Evolutionary conservation across 2,797 vertebrate species (phyloP), one percentile per base, ranked within the genome.

Genomic region (Argya squamiceps): DNA sequence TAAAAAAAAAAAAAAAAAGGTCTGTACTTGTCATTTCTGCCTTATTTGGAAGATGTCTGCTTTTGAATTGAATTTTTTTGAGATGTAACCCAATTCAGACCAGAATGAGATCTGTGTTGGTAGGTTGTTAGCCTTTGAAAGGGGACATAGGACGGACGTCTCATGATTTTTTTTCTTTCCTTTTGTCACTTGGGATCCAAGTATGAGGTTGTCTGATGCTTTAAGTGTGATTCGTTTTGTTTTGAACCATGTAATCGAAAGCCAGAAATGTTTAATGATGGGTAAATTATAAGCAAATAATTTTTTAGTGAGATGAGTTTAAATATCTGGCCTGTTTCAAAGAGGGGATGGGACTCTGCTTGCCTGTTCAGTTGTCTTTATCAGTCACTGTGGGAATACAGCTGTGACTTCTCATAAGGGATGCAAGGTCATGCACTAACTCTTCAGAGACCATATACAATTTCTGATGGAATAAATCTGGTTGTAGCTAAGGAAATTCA

Each of bases 361-460:
- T 74, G 78, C 69, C 87, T 78, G 50, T 84, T 97, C 96, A 96
- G 91, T 97, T 97, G 95, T 92, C 88, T 97, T 95, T 84, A 95
- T 94, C 95, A 96, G 95, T 96, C 95, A 96, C 34, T 94, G 93
- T 97, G 95, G 87, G 96, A 97, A 96, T 97, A 95, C 96, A 97
- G 93, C 96, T 97, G 96, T 95, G 96, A 84, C 96, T 94, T 96
- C 89, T 97, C 95, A 81, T 95, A 97, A 96, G 80, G 73, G 88
- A 96, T 95, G 92, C 94, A 86, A 91, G 96, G 92, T 96, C 96
- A 96, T 94, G 95, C 92, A 88, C 87, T 92, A 63, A 76, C 84
- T 97, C 92, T 96, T 95, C 82, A 79, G 96, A 96, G 96, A 96
- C 82, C 96, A 74, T 95, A 96, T 92, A 96, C 79, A 91, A 93